These are phyloP conservation scores for Melipona bicolor DNA, from an alignment of 2,888 invertebrate species.

Conservation along the genomic window DNA sequence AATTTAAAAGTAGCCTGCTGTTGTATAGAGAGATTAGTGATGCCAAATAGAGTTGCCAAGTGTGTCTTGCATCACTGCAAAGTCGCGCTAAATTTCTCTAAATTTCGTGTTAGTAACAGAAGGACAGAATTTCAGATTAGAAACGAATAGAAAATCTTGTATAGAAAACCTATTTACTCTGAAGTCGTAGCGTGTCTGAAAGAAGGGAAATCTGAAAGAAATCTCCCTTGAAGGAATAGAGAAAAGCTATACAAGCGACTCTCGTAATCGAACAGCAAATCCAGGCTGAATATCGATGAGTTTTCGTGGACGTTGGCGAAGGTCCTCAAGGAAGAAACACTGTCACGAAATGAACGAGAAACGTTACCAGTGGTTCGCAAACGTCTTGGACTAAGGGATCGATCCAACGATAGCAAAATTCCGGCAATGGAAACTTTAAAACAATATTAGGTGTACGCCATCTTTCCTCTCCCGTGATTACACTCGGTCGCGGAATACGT, in stretches of 20 bases:
- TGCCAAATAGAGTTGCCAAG: background rate
- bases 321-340: conserved; percentile 4
- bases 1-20: background rate
- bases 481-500: background rate
- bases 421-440: background rate
- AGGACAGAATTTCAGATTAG: background rate
- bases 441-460: background rate
- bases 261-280: conserved; percentile 16
- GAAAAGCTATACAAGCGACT: conserved; percentile 1
- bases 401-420: background rate
- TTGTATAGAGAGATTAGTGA: background rate
- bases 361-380: background rate
- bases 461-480: background rate
- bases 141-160: too few relatives aligned
- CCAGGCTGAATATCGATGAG: conserved; percentile 38
- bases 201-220: background rate
- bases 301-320: background rate
- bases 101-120: background rate
- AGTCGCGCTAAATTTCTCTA: background rate
- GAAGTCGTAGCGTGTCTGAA: conserved; percentile 2
- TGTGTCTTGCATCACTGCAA: background rate
- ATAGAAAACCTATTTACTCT: background rate
- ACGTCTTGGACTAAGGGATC: background rate
- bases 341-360: background rate
- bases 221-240: background rate